phyloP scores from a whole-genome alignment of 2,113 vertebrate genomes.

The Phaethornis superciliosus region DNA sequence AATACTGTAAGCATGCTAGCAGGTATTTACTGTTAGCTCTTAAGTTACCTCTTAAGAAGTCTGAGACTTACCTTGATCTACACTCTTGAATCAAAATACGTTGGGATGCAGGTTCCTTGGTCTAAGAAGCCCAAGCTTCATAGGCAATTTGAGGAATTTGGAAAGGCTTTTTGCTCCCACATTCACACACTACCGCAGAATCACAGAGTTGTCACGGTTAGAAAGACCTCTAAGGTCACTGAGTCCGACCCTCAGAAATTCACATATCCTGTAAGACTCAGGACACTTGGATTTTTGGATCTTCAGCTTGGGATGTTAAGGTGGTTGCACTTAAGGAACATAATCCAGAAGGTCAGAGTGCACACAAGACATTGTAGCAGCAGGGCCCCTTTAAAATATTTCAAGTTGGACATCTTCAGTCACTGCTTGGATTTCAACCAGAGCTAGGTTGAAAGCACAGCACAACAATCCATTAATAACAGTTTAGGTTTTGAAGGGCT shows the following conservation, averaged over 20 bases:
- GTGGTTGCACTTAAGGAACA: neutral
- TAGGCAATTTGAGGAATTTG: neutral
- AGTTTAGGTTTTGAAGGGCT: neutral
- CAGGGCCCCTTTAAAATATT: neutral
- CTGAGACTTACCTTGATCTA: neutral
- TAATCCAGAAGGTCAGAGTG: neutral
- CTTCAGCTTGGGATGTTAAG: neutral
- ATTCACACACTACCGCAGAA: neutral
- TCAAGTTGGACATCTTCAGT: neutral
- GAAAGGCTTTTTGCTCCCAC: neutral
- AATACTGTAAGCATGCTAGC: neutral
- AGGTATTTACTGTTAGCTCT: neutral
- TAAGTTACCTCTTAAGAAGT: neutral
- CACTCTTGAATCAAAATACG: neutral
- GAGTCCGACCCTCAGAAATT: too few species aligned
- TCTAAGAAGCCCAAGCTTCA: neutral
- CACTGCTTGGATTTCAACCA: neutral
- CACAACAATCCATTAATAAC: neutral
- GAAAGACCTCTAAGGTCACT: too few species aligned
- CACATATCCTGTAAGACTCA: neutral
- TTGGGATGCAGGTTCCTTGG: neutral
- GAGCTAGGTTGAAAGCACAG: neutral
- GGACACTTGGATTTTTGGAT: constrained; percentile 34
- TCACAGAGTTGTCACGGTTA: too few species aligned
- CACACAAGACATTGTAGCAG: neutral